phyloP scores from a whole-genome alignment of 2,888 invertebrate genomes.

The Dexiosoma caninum region DNA sequence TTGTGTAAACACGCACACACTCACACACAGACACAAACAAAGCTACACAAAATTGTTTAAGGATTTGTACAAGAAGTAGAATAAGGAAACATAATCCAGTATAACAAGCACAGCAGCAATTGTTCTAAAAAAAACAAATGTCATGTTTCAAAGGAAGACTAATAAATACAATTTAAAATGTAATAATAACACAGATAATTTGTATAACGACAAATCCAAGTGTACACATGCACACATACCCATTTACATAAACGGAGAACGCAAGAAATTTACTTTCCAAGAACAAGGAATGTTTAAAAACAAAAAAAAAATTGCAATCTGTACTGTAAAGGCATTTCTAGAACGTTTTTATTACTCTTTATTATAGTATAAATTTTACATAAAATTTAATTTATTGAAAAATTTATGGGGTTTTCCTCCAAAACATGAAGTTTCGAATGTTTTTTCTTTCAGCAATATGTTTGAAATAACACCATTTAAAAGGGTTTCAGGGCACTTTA shows the following conservation, averaged over 20 bases:
- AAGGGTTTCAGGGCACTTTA: too few species aligned
- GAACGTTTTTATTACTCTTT: too few species aligned
- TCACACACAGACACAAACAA: not conserved
- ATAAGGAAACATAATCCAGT: not conserved
- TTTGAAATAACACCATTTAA: too few species aligned
- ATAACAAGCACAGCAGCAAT: slow-evolving; percentile 16
- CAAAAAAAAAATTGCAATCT: not conserved
- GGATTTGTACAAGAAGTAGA: not conserved
- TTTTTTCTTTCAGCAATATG: too few species aligned
- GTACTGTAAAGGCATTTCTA: too few species aligned
- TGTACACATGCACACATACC: not conserved
- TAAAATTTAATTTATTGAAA: too few species aligned
- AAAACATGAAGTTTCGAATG: too few species aligned
- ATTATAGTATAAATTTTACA: too few species aligned
- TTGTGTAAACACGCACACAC: not conserved
- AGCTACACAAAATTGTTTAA: not conserved
- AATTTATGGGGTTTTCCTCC: too few species aligned
- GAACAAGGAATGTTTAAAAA: not conserved
- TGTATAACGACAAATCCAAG: not conserved
- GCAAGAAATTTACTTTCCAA: not conserved
- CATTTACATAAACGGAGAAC: not conserved
- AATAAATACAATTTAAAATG: slow-evolving; percentile 59
- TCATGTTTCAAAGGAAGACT: slow-evolving; percentile 57
- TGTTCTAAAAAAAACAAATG: slow-evolving; percentile 54
- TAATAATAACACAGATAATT: slow-evolving; percentile 46